These are phyloP conservation scores for Trachurus trachurus DNA, from an alignment of 2,797 vertebrate species.

Conservation along the genomic window DNA sequence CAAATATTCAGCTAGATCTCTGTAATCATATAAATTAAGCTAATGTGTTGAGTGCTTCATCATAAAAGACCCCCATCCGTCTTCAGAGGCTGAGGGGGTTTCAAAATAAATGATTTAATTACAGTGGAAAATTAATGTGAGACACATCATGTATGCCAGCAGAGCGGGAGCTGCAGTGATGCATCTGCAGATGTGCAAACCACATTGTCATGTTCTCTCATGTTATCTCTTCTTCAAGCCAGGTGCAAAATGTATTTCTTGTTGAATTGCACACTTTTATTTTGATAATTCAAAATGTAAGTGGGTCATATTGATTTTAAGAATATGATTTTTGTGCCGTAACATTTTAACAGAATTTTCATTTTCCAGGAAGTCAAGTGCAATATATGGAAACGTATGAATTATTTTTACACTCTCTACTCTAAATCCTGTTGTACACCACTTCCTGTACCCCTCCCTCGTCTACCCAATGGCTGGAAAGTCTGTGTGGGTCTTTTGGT, in stretches of 20 bases:
- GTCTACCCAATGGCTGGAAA: not conserved
- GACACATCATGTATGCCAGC: slow-evolving; percentile 55
- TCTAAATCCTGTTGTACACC: slow-evolving; percentile 50
- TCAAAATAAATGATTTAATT: slow-evolving; percentile 16
- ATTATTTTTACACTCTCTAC: slow-evolving; percentile 41
- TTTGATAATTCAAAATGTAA: not conserved
- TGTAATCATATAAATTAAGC: not conserved
- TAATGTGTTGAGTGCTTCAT: not conserved
- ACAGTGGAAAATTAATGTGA: slow-evolving; percentile 26
- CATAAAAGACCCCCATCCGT: not conserved
- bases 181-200: slow-evolving; percentile 53
- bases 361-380: slow-evolving; percentile 61
- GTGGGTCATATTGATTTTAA: slow-evolving; percentile 1
- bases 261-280: slow-evolving; percentile 1
- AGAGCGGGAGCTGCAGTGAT: slow-evolving; percentile 40
- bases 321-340: slow-evolving; percentile 5
- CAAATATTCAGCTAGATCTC: slow-evolving; percentile 12
- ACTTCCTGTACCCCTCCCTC: slow-evolving; percentile 71
- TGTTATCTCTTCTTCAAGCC: not conserved
- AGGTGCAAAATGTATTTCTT: slow-evolving; percentile 17
- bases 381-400: slow-evolving; percentile 63
- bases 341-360: slow-evolving; percentile 18
- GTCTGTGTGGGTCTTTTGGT: slow-evolving; percentile 27
- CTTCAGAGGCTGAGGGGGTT: slow-evolving; percentile 7
- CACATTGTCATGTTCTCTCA: slow-evolving; percentile 6